Percentiles rank a stretch among this genome's conserved stretches.
phyloP scores from a whole-genome alignment of 2,888 invertebrate species.

The Chymomyza fuscimana region DNA sequence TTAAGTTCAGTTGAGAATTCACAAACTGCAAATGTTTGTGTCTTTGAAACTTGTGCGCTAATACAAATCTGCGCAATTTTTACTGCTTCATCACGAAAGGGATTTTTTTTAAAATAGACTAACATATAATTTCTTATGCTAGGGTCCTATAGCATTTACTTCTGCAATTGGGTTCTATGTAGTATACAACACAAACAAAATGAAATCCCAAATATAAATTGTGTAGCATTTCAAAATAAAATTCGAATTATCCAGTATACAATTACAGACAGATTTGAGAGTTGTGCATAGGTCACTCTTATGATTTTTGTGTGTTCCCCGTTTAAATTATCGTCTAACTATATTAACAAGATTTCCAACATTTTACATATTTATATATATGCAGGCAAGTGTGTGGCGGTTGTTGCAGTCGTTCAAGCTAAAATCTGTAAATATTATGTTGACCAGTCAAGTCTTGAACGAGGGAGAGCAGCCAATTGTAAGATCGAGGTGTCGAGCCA shows the following conservation, averaged over 20 bases:
- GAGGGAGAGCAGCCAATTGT: constrained; percentile 46
- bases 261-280: neutral
- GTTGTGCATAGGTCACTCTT: constrained; percentile 1
- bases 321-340: constrained; percentile 45
- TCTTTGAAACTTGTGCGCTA: neutral
- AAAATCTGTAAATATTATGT: constrained; percentile 50
- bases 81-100: neutral
- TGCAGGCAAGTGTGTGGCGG: constrained; percentile 72
- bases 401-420: constrained; percentile 59
- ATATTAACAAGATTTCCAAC: constrained; percentile 69
- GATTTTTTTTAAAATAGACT: neutral
- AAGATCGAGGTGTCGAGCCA: constrained; percentile 30
- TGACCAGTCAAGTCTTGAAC: constrained; percentile 49
- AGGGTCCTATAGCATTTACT: neutral
- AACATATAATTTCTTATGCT: neutral
- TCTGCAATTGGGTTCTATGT: constrained; percentile 14
- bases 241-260: constrained; percentile 23
- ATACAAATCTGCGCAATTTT: neutral
- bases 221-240: constrained; percentile 53
- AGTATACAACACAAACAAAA: constrained; percentile 11
- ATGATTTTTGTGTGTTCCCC: constrained; percentile 28
- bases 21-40: neutral
- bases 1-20: neutral
- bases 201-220: constrained; percentile 13
- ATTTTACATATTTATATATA: constrained; percentile 71